Base-by-base conservation (phyloP, 2,888 invertebrate genomes). In the Caradrina clavipalpis region DNA sequence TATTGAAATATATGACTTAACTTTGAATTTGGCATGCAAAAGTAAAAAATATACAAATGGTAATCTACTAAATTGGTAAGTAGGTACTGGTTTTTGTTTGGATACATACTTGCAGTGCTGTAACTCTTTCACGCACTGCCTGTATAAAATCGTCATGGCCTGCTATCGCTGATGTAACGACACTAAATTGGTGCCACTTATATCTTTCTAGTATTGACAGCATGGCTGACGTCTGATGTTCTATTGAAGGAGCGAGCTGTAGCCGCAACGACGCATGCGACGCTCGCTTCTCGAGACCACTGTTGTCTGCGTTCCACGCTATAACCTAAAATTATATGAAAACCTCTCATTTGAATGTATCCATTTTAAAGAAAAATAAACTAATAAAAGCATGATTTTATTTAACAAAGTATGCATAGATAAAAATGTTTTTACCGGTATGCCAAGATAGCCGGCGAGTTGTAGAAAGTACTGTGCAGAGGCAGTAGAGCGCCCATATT, bases 281-380 rank as follows among this genome's bases (percentile, higher is more conserved):
- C 51, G 98, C 98, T 80, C 97, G 94, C 78, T 97, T 96, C 87
- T 97, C 97, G 71, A 99, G 96, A 50, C 99, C 99, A 51, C 99
- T 98, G 94, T 99, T 99, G 93, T 99, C 99, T 11, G 99, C 99
- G 94, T 99, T 99, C 99, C 99, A 99, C 11, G 99, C 98, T 85
- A 99, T 98, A 63, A 99, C 99, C 86, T 95, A 85, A 59, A 39
- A 39, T 1, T 42, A 72, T 66, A 53, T 21, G 61, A 73, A 53
- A 53, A 64, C 35, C 50, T 59, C 58, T 64, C 17, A 64, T 39
- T 10, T 70, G n/a, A 61, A 51, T 55, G 5, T 39, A 55, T 26
- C 53, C 15, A 59, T 22, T 31, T 50, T 45, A 26, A 17, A 47
- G 31, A 17, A 22, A 26, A 22, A 42, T 22, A 56, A 26, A 49